These are phyloP conservation scores for Catharus ustulatus DNA, from an alignment of 2,797 vertebrate genomes.

Conservation along the genomic window DNA sequence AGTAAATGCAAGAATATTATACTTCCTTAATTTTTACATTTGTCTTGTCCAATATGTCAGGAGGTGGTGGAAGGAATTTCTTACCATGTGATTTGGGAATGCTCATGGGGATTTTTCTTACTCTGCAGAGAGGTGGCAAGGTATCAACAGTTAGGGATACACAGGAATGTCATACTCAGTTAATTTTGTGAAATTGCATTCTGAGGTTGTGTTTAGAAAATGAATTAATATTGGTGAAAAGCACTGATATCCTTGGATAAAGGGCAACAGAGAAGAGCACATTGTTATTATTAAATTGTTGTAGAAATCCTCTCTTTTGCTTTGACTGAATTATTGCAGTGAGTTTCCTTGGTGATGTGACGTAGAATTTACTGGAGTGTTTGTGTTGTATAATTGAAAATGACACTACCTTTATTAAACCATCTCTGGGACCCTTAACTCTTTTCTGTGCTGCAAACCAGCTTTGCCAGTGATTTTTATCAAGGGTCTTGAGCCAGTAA, in stretches of 20 bases:
- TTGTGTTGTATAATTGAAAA: conserved; percentile 64
- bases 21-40: background rate
- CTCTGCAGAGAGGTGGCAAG: background rate
- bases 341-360: conserved; percentile 69
- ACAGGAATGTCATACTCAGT: conserved; percentile 11
- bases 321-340: conserved; percentile 60
- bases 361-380: conserved; percentile 59
- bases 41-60: background rate
- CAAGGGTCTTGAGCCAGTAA: background rate
- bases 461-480: background rate
- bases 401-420: conserved; percentile 57
- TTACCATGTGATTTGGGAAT: background rate
- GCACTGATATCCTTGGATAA: conserved; percentile 58
- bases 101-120: background rate
- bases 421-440: background rate
- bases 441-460: background rate
- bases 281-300: conserved; percentile 58
- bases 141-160: background rate
- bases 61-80: background rate
- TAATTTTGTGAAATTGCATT: conserved; percentile 51
- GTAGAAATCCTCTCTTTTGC: conserved; percentile 50
- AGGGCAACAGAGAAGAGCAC: conserved; percentile 51
- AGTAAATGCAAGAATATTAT: background rate
- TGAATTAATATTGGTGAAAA: conserved; percentile 60
- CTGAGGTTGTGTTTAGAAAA: conserved; percentile 48